phyloP scores from a whole-genome alignment of 1,140 invertebrate species.

The Megalonaias nervosa region DNA sequence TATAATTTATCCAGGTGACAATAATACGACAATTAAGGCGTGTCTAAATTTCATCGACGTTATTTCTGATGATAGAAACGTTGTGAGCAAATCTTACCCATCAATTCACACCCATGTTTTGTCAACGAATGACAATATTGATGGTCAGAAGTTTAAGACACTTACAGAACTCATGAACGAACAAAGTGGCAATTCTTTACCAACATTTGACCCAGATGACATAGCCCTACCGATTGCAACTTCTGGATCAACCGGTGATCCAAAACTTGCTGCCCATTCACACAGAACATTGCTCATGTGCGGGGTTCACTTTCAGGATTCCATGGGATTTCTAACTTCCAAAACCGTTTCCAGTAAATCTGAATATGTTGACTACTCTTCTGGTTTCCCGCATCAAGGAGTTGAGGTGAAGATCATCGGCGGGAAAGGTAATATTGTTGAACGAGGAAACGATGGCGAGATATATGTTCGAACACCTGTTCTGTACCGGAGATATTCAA shows the following conservation, averaged over 20 bases:
- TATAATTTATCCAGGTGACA: no score
- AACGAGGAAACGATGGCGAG: background rate
- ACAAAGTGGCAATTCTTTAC: background rate
- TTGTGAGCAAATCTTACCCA: no score
- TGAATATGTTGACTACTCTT: background rate
- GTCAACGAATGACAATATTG: no score
- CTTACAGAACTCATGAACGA: no score
- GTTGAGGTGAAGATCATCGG: constrained; percentile 2
- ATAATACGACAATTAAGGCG: no score
- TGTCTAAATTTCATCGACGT: no score
- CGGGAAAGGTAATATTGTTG: background rate
- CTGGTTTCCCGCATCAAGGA: background rate
- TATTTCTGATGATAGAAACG: no score
- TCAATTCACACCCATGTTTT: no score
- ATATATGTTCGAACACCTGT: background rate
- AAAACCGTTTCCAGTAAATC: background rate
- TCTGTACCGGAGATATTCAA: background rate
- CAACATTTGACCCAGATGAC: constrained; percentile 2
- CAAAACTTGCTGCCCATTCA: constrained; percentile 8
- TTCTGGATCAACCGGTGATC: constrained; percentile 16
- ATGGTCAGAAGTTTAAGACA: no score
- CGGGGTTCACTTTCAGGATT: constrained; percentile 1
- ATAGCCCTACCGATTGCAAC: background rate
- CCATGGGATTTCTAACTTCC: constrained; percentile 1
- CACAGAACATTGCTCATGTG: background rate